These are phyloP conservation scores for Listronotus bonariensis DNA, from an alignment of 1,140 invertebrate genomes.

Conservation along the genomic window DNA sequence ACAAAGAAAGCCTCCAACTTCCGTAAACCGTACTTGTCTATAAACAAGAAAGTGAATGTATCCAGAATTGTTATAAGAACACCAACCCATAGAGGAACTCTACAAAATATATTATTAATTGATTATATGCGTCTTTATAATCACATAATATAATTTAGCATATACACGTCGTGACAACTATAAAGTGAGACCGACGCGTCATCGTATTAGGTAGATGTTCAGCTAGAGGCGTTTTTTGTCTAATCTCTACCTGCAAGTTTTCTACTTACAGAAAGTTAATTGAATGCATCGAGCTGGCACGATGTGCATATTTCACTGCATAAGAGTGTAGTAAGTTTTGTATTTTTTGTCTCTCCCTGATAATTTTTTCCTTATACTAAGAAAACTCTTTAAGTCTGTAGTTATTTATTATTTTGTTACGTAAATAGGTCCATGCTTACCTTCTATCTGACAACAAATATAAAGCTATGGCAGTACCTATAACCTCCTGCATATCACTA, in stretches of 20 bases:
- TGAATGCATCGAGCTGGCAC: too few relatives aligned
- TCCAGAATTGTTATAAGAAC: slow-evolving; percentile 89
- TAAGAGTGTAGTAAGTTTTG: too few relatives aligned
- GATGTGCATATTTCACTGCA: too few relatives aligned
- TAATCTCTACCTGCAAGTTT: too few relatives aligned
- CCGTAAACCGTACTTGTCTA: slow-evolving; percentile 90
- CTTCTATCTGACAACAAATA: slow-evolving; percentile 82
- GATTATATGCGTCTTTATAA: background rate
- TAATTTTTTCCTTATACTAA: too few relatives aligned
- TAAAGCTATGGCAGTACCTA: slow-evolving; percentile 89
- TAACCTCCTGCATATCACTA: slow-evolving; percentile 93
- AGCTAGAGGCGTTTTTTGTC: too few relatives aligned
- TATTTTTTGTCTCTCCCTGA: too few relatives aligned
- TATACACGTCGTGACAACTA: slow-evolving; percentile 10
- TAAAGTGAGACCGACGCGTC: too few relatives aligned
- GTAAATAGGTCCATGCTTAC: slow-evolving; percentile 62
- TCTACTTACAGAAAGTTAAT: too few relatives aligned
- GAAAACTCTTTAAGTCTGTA: too few relatives aligned
- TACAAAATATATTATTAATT: slow-evolving; percentile 57
- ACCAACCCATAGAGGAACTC: slow-evolving; percentile 84
- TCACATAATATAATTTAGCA: background rate
- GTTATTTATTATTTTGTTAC: too few relatives aligned
- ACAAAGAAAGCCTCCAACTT: slow-evolving; percentile 90
- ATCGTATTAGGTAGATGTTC: too few relatives aligned
- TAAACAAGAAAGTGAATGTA: slow-evolving; percentile 89